Percentiles rank a stretch among this genome's conserved stretches.
phyloP scores from a whole-genome alignment of 2,113 vertebrate species.

The Glareola pratincola region DNA sequence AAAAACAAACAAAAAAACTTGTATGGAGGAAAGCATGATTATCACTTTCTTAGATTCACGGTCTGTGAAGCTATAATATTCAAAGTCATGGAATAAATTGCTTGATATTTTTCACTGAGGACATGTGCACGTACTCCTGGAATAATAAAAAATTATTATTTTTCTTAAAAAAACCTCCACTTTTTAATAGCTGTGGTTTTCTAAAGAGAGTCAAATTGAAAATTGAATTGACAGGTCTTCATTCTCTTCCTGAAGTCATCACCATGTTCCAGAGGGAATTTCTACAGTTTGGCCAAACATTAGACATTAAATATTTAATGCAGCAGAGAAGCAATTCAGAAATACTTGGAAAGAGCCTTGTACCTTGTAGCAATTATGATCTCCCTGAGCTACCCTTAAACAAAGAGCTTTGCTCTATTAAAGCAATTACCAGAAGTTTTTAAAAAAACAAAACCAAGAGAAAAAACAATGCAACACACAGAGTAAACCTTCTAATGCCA shows the following conservation, averaged over 20 bases:
- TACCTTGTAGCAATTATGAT: constrained; percentile 77
- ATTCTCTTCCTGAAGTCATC: constrained; percentile 62
- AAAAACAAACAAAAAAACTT: not conserved
- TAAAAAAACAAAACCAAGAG: constrained; percentile 52
- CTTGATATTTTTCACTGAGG: not conserved
- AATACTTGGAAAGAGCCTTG: constrained; percentile 75
- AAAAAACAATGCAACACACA: not conserved
- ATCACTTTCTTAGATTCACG: not conserved
- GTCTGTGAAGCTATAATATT: not conserved
- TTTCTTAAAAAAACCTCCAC: not conserved
- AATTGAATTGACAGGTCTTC: constrained; percentile 52
- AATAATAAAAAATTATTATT: constrained; percentile 8
- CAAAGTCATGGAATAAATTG: constrained; percentile 3
- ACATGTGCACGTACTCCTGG: not conserved
- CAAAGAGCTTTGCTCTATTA: constrained; percentile 83
- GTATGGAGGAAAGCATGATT: not conserved
- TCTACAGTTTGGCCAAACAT: constrained; percentile 74
- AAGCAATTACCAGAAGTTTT: constrained; percentile 82
- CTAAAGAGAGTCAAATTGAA: constrained; percentile 10
- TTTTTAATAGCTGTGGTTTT: constrained; percentile 49
- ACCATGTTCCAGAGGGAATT: constrained; percentile 54
- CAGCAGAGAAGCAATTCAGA: constrained; percentile 78
- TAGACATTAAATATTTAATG: constrained; percentile 83
- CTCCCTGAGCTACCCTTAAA: constrained; percentile 82
- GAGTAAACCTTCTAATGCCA: constrained; percentile 46